These are phyloP conservation scores for Phainopepla nitens DNA, from an alignment of 2,113 vertebrate genomes.

Conservation along the genomic window DNA sequence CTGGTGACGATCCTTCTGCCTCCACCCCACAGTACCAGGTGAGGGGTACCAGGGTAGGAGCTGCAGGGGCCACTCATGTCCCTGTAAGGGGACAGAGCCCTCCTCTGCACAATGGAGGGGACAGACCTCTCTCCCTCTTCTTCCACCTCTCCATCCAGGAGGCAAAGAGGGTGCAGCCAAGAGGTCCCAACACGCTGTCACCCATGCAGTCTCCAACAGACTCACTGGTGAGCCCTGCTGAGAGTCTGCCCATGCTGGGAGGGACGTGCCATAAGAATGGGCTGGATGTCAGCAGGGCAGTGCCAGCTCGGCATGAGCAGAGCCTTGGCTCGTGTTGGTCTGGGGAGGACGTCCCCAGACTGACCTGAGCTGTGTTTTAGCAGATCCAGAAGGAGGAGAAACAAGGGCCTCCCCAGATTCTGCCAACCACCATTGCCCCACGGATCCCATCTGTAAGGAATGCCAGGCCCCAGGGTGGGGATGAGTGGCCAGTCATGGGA, in stretches of 20 bases:
- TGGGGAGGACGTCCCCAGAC: background rate
- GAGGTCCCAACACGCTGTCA: background rate
- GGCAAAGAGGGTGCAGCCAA: background rate
- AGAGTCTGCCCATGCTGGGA: rapidly evolving
- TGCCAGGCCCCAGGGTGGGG: background rate
- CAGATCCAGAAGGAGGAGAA: background rate
- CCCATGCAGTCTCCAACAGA: rapidly evolving
- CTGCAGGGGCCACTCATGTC: rapidly evolving
- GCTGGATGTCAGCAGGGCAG: background rate
- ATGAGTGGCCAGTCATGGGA: background rate
- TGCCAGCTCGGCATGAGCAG: rapidly evolving
- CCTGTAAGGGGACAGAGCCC: background rate
- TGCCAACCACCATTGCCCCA: background rate
- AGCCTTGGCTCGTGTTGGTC: rapidly evolving
- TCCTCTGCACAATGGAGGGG: background rate
- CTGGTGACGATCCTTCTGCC: constrained; percentile 38
- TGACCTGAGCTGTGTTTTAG: background rate
- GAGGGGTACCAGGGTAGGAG: background rate
- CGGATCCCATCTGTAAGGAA: constrained; percentile 58
- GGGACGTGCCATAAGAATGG: background rate
- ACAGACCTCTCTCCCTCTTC: background rate
- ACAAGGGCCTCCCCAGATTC: background rate
- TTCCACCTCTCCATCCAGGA: background rate
- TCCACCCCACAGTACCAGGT: constrained; percentile 46
- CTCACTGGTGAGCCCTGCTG: background rate